Conservation (phyloP, 2,888 invertebrate species). For the Cotesia congregata region DNA sequence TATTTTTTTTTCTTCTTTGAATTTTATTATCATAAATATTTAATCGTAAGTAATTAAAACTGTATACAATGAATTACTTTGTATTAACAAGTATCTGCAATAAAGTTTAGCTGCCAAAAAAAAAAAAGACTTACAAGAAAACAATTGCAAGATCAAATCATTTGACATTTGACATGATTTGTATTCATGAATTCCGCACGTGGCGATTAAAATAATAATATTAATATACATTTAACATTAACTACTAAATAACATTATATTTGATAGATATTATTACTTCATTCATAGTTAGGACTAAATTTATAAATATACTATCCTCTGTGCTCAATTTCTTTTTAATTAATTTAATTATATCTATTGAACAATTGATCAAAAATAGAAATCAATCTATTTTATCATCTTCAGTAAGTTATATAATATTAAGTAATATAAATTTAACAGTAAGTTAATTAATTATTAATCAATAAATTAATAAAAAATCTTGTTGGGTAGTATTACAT, state of each 20-base stretch:
- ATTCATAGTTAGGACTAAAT: not conserved
- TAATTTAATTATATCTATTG: not conserved
- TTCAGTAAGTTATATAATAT: no score
- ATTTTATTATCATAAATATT: no score
- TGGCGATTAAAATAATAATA: not conserved
- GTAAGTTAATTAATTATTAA: no score
- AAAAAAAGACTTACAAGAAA: not conserved
- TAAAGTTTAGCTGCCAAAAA: not conserved
- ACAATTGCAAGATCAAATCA: not conserved
- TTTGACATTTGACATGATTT: not conserved
- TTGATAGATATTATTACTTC: not conserved
- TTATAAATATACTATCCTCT: not conserved
- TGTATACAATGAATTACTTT: not conserved
- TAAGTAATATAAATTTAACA: no score
- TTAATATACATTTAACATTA: not conserved
- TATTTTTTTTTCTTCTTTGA: no score
- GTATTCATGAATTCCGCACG: not conserved
- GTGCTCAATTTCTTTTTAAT: not conserved
- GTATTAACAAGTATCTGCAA: not conserved
- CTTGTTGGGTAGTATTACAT: no score
- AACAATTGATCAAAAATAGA: not conserved
- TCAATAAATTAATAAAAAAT: no score
- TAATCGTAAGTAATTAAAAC: no score
- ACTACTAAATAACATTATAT: not conserved
- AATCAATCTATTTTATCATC: not conserved